A percentile compares a stretch with the other conserved stretches of the same genome.
phyloP scores from a whole-genome alignment of 2,888 invertebrate species.

The Aphodius sticticus region DNA sequence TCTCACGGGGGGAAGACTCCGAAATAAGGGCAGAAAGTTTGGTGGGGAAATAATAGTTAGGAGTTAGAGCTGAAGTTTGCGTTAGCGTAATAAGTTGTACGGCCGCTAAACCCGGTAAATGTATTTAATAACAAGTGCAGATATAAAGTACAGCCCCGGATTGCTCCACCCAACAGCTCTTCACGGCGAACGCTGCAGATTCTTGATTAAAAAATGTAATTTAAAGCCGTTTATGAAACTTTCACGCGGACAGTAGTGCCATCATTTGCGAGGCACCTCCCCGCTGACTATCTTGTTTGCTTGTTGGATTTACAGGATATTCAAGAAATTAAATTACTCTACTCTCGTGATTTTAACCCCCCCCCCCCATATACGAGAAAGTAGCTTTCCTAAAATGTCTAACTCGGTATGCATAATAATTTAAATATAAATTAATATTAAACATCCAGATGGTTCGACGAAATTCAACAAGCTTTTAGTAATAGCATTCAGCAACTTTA shows the following conservation, averaged over 20 bases:
- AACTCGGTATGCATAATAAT: too few relatives aligned
- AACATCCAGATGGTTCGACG: too few relatives aligned
- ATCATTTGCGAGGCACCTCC: background rate
- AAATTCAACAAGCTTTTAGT: too few relatives aligned
- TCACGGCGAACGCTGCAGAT: background rate
- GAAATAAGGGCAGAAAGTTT: background rate
- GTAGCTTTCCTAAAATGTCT: too few relatives aligned
- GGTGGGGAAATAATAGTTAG: background rate
- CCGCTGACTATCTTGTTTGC: background rate
- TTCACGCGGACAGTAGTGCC: background rate
- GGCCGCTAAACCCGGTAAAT: background rate
- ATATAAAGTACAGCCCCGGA: background rate
- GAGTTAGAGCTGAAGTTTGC: constrained; percentile 4
- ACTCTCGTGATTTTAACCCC: background rate
- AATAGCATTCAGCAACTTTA: too few relatives aligned
- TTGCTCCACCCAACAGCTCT: background rate
- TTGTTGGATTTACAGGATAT: background rate
- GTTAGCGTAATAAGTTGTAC: background rate
- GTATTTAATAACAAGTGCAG: background rate
- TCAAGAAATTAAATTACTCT: background rate
- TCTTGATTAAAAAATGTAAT: background rate
- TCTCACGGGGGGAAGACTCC: background rate
- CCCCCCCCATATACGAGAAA: too few relatives aligned
- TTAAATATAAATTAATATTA: too few relatives aligned
- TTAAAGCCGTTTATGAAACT: background rate